A percentile compares a stretch with the other conserved stretches of the same genome.
Evolutionary conservation across 2,888 invertebrate species (phyloP).

Genomic region (Drosophila cracens): DNA sequence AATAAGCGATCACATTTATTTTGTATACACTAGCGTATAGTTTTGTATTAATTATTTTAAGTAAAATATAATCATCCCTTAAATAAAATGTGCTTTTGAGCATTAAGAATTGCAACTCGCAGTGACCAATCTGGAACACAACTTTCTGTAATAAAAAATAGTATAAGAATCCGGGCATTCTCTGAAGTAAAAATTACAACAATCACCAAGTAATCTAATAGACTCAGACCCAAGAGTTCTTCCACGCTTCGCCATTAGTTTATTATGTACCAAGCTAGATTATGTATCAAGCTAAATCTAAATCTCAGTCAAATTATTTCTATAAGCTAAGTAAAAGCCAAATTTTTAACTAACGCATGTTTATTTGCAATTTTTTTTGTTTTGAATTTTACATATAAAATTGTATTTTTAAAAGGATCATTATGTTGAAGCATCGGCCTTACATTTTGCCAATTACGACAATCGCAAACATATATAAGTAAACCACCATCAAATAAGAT

Average conservation of each 20-base stretch:
- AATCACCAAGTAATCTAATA: no score
- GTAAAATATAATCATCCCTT: neutral
- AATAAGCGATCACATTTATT: neutral
- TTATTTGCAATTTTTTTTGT: slow-evolving; percentile 32
- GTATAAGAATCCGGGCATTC: neutral
- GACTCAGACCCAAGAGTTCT: neutral
- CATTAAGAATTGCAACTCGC: neutral
- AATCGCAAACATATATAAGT: slow-evolving; percentile 34
- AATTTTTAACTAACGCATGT: slow-evolving; percentile 26
- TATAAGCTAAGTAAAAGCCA: neutral
- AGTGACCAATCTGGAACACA: neutral
- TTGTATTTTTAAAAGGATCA: slow-evolving; percentile 32
- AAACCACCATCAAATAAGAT: slow-evolving; percentile 47
- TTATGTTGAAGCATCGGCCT: slow-evolving; percentile 24
- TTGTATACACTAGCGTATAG: neutral
- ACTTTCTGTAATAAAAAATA: neutral
- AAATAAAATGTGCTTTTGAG: neutral
- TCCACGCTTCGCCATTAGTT: neutral
- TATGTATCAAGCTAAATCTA: neutral
- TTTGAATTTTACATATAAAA: slow-evolving; percentile 39
- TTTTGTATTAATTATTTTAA: neutral
- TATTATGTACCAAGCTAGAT: neutral
- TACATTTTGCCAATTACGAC: slow-evolving; percentile 16
- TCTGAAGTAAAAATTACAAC: neutral
- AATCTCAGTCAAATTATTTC: neutral